phyloP scores from a whole-genome alignment of 1,140 invertebrate genomes.

The Drosophila cardini region DNA sequence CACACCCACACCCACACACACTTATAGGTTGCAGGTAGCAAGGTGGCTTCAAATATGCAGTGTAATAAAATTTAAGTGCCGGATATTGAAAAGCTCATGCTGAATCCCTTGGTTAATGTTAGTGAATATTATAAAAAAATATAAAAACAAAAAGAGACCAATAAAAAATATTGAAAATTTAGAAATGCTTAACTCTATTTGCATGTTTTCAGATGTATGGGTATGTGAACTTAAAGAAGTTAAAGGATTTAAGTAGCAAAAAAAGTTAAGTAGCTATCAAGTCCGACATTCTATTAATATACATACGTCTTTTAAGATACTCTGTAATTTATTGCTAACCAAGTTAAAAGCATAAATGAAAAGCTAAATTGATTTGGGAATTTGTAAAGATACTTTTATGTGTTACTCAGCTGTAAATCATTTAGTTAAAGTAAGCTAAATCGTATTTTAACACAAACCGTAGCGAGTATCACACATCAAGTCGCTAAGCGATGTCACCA shows the following conservation, averaged over 20 bases:
- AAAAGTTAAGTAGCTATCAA: too few relatives aligned
- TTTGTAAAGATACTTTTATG: background rate
- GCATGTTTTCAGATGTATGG: background rate
- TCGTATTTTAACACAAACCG: constrained; percentile 2
- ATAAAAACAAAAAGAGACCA: background rate
- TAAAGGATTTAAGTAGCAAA: background rate
- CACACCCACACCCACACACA: too few relatives aligned
- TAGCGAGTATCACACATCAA: constrained; percentile 12
- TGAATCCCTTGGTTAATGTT: constrained; percentile 47
- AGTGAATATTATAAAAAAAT: constrained; percentile 36
- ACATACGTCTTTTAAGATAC: too few relatives aligned
- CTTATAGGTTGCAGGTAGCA: constrained; percentile 37
- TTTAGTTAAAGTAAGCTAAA: background rate
- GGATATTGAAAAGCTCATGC: constrained; percentile 64
- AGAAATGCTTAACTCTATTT: constrained; percentile 4
- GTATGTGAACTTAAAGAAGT: too few relatives aligned
- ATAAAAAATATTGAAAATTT: background rate
- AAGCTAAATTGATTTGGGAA: too few relatives aligned
- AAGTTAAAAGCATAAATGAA: too few relatives aligned
- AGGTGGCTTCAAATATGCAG: constrained; percentile 53
- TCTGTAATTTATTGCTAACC: too few relatives aligned
- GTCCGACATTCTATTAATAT: too few relatives aligned
- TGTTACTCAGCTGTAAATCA: background rate
- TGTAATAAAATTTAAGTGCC: constrained; percentile 71
- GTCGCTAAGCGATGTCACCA: constrained; percentile 43